Conservation (phyloP, 2,888 invertebrate species). For the Elmis aenea region DNA sequence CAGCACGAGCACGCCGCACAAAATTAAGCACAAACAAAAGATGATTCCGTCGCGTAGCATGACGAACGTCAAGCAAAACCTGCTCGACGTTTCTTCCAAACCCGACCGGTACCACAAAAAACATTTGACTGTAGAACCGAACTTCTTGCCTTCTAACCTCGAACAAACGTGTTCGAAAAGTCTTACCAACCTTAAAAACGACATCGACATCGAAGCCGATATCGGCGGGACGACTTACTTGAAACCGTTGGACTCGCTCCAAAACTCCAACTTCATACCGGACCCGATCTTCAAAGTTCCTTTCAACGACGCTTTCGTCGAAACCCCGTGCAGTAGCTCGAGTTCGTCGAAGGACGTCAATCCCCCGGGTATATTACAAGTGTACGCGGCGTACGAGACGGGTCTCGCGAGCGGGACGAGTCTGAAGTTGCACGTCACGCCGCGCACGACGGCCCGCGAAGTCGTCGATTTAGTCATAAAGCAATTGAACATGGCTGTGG, state of each 20-base stretch:
- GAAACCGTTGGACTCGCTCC: slow-evolving; percentile 31
- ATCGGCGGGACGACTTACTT: slow-evolving; percentile 29
- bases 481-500: slow-evolving; percentile 90
- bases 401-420: slow-evolving; percentile 91
- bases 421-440: slow-evolving; percentile 88
- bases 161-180: slow-evolving; percentile 44
- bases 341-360: slow-evolving; percentile 31
- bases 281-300: slow-evolving; percentile 37
- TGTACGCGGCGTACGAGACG: slow-evolving; percentile 94
- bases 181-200: slow-evolving; percentile 40
- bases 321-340: slow-evolving; percentile 27
- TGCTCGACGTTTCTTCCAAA: slow-evolving; percentile 33
- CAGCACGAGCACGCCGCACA: slow-evolving; percentile 49
- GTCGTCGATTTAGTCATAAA: slow-evolving; percentile 94
- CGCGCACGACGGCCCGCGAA: slow-evolving; percentile 88
- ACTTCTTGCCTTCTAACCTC: slow-evolving; percentile 32
- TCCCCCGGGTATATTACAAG: slow-evolving; percentile 54
- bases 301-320: slow-evolving; percentile 21
- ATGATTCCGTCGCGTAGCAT: slow-evolving; percentile 58
- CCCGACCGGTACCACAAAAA: slow-evolving; percentile 30
- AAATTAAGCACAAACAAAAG: slow-evolving; percentile 48
- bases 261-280: slow-evolving; percentile 26
- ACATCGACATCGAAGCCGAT: slow-evolving; percentile 27
- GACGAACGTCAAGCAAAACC: slow-evolving; percentile 54
- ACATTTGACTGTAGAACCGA: slow-evolving; percentile 35